These are phyloP conservation scores for Petrocephalus zakoni DNA, from an alignment of 2,113 vertebrate genomes.

Conservation along the genomic window DNA sequence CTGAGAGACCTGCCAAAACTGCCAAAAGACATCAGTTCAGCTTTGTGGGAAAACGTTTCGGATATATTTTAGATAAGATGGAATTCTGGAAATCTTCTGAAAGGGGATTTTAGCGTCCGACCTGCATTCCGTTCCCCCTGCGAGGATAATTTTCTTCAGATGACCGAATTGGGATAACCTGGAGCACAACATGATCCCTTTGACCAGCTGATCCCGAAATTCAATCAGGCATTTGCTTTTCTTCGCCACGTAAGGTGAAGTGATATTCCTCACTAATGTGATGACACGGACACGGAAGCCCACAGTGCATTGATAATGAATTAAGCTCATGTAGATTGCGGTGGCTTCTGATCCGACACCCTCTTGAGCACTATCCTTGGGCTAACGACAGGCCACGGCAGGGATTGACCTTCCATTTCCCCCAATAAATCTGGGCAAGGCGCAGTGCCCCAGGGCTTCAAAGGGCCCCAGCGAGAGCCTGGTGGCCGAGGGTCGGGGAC, in stretches of 20 bases:
- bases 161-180: background rate
- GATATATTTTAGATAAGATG: background rate
- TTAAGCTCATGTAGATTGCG: constrained; percentile 38
- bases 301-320: background rate
- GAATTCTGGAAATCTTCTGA: background rate
- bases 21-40: background rate
- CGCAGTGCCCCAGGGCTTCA: constrained; percentile 50
- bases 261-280: background rate
- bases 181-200: background rate
- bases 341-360: constrained; percentile 42
- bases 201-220: background rate
- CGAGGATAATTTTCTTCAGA: background rate
- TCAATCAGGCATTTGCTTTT: background rate
- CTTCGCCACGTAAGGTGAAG: background rate
- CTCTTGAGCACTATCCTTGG: constrained; percentile 45
- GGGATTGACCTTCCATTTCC: constrained; percentile 58
- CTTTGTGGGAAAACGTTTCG: background rate
- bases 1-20: background rate
- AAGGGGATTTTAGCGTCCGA: background rate
- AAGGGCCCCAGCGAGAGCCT: constrained; percentile 38
- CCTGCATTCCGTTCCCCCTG: background rate
- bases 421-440: constrained; percentile 55
- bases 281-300: background rate
- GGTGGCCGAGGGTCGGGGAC: constrained; percentile 46
- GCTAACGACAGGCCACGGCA: constrained; percentile 57